Percentiles rank a stretch among this genome's conserved stretches.
Conservation (phyloP, 2,113 vertebrate species). For the Asarcornis scutulata region DNA sequence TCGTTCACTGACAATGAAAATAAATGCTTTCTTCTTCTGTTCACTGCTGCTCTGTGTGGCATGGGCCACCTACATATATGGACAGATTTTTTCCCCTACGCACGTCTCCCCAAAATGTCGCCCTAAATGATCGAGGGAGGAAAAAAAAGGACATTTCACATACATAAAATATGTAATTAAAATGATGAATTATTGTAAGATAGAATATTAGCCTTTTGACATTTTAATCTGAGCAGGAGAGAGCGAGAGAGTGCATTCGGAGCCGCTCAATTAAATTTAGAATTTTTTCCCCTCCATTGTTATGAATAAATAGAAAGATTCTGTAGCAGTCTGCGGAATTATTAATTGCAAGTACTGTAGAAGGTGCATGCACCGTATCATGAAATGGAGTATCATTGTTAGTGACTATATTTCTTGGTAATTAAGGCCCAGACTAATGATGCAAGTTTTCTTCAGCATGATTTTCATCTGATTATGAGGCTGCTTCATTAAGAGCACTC, state of each 20-base stretch:
- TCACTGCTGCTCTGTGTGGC: neutral
- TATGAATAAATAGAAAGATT: constrained; percentile 88
- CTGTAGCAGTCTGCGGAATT: constrained; percentile 83
- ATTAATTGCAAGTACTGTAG: constrained; percentile 87
- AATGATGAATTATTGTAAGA: constrained; percentile 86
- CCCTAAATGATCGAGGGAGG: constrained; percentile 47
- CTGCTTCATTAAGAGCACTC: constrained; percentile 99
- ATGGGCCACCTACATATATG: neutral
- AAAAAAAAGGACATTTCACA: constrained; percentile 74
- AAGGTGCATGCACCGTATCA: constrained; percentile 86
- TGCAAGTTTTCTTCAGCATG: constrained; percentile 98
- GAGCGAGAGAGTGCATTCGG: constrained; percentile 75
- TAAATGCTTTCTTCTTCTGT: constrained; percentile 19
- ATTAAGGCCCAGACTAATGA: constrained; percentile 99
- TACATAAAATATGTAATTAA: constrained; percentile 87
- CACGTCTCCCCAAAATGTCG: constrained; percentile 54
- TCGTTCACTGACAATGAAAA: constrained; percentile 10
- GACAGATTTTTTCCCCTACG: neutral
- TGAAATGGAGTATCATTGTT: constrained; percentile 90
- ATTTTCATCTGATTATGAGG: constrained; percentile 99
- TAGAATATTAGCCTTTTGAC: constrained; percentile 89
- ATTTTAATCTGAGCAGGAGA: constrained; percentile 83
- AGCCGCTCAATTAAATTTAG: constrained; percentile 86
- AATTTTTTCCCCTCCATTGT: constrained; percentile 84
- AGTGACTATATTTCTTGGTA: constrained; percentile 97